Percentiles rank a stretch among this genome's conserved stretches.
Conservation (phyloP, 2,113 vertebrate genomes). For the Coptodon rendalli region DNA sequence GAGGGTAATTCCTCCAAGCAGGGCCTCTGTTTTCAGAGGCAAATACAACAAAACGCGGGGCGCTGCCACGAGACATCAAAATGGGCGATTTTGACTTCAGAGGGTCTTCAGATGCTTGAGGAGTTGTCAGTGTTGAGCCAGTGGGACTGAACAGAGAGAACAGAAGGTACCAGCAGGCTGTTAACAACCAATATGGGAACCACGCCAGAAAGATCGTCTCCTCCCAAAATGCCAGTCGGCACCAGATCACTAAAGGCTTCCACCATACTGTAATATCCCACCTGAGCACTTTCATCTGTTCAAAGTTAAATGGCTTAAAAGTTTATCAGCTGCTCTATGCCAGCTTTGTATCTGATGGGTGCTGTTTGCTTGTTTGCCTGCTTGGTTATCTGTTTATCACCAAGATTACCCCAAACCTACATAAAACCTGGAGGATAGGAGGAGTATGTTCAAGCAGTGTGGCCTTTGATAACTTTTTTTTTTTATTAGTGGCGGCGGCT, state of each 20-base stretch:
- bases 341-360: neutral
- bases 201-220: slow-evolving; percentile 59
- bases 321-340: slow-evolving; percentile 12
- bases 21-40: slow-evolving; percentile 57
- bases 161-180: slow-evolving; percentile 69
- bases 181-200: slow-evolving; percentile 65
- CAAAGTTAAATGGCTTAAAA: slow-evolving; percentile 23
- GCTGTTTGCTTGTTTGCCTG: neutral
- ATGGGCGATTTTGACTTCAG: slow-evolving; percentile 71
- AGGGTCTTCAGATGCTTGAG: slow-evolving; percentile 68
- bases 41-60: slow-evolving; percentile 67
- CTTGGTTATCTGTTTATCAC: neutral
- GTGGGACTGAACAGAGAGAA: slow-evolving; percentile 60
- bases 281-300: slow-evolving; percentile 51
- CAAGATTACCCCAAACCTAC: neutral
- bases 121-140: slow-evolving; percentile 60
- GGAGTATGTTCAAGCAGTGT: neutral
- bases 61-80: slow-evolving; percentile 61
- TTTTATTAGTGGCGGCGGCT: neutral
- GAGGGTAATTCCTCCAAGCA: slow-evolving; percentile 64
- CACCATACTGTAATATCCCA: slow-evolving; percentile 29
- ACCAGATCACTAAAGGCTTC: slow-evolving; percentile 56
- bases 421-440: neutral
- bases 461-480: neutral
- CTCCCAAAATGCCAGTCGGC: slow-evolving; percentile 57